Evolutionary conservation across 2,113 vertebrate genomes (phyloP).

Genomic region (Merops nubicus): DNA sequence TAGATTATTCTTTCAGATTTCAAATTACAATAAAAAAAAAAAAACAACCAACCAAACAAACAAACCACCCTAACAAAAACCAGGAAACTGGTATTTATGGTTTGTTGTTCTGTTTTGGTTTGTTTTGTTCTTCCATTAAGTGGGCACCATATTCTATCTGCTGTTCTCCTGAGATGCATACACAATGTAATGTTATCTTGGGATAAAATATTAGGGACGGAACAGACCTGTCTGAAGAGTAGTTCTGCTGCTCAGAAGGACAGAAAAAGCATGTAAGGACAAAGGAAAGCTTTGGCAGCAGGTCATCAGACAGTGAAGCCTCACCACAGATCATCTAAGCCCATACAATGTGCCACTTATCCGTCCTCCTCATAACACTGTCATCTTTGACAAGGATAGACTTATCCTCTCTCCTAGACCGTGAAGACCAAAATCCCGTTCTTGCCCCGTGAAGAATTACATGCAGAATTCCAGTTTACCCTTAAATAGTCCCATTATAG

Average conservation of each 20-base stretch:
- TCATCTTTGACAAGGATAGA: background rate
- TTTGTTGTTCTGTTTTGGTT: background rate
- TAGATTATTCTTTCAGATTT: background rate
- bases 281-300: background rate
- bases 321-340: background rate
- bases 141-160: background rate
- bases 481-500: background rate
- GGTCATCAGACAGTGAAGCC: background rate
- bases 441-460: background rate
- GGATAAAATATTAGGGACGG: background rate
- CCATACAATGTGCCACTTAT: accelerated
- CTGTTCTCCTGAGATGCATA: background rate
- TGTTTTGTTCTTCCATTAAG: background rate
- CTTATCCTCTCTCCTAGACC: background rate
- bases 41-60: too few relatives aligned
- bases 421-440: background rate
- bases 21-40: background rate
- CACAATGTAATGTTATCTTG: background rate
- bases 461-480: background rate
- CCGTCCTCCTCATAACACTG: accelerated
- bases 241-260: background rate
- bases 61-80: too few relatives aligned
- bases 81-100: background rate
- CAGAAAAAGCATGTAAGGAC: background rate
- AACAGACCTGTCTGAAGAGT: background rate